phyloP scores from a whole-genome alignment of 2,888 invertebrate genomes.

The Drosophila pullipes region DNA sequence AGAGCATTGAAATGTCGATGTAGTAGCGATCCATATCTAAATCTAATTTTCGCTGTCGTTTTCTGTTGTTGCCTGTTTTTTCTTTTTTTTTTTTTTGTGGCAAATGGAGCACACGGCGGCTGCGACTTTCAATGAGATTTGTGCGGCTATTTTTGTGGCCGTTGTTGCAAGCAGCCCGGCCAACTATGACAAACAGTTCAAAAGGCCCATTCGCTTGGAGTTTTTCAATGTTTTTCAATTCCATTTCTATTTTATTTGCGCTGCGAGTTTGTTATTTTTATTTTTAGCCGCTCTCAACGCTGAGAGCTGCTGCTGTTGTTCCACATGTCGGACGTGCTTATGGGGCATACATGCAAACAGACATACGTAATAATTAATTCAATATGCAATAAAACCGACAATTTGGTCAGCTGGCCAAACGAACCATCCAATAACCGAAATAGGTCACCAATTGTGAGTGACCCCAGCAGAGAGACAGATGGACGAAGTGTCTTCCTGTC shows the following conservation, averaged over 20 bases:
- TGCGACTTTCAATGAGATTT: conserved; percentile 75
- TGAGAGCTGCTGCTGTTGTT: conserved; percentile 20
- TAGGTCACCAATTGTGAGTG: conserved; percentile 77
- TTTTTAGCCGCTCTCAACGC: conserved; percentile 42
- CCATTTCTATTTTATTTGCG: conserved; percentile 34
- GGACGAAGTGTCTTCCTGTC: conserved; percentile 68
- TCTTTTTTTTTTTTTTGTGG: conserved; percentile 14
- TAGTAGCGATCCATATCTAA: background rate
- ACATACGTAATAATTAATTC: conserved; percentile 75
- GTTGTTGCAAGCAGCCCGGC: conserved; percentile 52
- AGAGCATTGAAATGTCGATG: conserved; percentile 35
- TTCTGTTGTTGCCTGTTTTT: conserved; percentile 11
- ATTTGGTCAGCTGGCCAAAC: conserved; percentile 50
- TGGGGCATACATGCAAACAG: conserved; percentile 26
- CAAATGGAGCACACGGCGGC: conserved; percentile 72
- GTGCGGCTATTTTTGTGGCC: conserved; percentile 75
- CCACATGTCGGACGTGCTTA: conserved; percentile 53
- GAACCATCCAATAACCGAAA: conserved; percentile 37
- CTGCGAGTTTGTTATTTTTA: conserved; percentile 31
- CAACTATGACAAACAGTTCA: conserved; percentile 73
- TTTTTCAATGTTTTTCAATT: conserved; percentile 58
- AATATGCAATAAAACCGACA: conserved; percentile 67
- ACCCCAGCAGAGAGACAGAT: conserved; percentile 37
- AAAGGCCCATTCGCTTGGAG: conserved; percentile 68
- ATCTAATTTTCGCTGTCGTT: conserved; percentile 23